Evolutionary conservation across 2,888 invertebrate species (phyloP).

Genomic region (Tetheella fluctuosa): DNA sequence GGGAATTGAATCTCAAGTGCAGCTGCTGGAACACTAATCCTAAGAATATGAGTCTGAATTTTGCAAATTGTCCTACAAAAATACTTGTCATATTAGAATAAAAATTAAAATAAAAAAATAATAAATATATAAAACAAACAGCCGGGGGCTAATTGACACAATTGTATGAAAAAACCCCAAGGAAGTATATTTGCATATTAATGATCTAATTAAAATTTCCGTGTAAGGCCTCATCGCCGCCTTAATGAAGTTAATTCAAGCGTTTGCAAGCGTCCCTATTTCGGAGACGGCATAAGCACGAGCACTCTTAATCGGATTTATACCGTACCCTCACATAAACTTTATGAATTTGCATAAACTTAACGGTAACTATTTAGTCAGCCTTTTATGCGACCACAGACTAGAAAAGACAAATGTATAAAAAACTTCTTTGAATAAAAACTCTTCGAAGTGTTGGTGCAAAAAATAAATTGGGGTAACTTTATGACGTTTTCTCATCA

Average conservation of each 20-base stretch:
- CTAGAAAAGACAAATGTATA: constrained; percentile 17
- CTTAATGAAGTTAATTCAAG: constrained; percentile 47
- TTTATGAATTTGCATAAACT: constrained; percentile 67
- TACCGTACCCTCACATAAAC: constrained; percentile 50
- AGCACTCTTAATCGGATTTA: constrained; percentile 60
- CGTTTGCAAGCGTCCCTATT: constrained; percentile 44
- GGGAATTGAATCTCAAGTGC: too few species aligned
- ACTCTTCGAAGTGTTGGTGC: constrained; percentile 42
- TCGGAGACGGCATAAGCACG: constrained; percentile 41
- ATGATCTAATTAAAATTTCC: constrained; percentile 46
- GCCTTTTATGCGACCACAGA: constrained; percentile 22
- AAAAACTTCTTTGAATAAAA: constrained; percentile 27
- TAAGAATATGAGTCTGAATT: too few species aligned
- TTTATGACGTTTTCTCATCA: constrained; percentile 59
- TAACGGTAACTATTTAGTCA: constrained; percentile 30
- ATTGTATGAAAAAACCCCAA: constrained; percentile 37
- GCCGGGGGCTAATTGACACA: constrained; percentile 18
- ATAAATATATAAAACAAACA: background rate
- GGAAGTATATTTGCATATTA: constrained; percentile 50
- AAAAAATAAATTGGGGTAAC: constrained; percentile 53
- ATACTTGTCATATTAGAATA: too few species aligned
- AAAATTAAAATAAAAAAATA: too few species aligned
- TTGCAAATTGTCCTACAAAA: too few species aligned
- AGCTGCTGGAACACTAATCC: too few species aligned
- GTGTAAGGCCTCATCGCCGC: constrained; percentile 33